Base-by-base conservation (phyloP, 2,888 invertebrate species). In the Papilio protenor region DNA sequence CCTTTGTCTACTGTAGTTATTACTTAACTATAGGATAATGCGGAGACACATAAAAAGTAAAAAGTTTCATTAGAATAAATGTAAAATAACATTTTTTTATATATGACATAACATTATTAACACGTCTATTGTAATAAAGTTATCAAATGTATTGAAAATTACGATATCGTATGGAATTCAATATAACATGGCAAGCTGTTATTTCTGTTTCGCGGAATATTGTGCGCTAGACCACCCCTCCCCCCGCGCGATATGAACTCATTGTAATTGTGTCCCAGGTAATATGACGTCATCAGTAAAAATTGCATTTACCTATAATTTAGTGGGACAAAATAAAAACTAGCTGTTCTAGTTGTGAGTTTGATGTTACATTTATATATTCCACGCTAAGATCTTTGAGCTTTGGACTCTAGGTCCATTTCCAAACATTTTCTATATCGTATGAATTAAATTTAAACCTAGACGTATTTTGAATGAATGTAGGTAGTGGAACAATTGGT, bases 401-500 rank as follows among this genome's bases (percentile, higher is more conserved):
- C 4, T 52, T 52, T 40, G 3, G 8, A 40, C 8, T 40, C 40
- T 40, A 40, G 8, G 40, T 40, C 40, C 33, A 33, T 4, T 40
- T 8, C 6, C 2, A 33, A n/a, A n/a, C n/a, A n/a, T 40, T 40
- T 49, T 14, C 14, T 49, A 49, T 14, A 14, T 49, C 47, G 2
- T 1, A 27, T 27, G 27, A 27, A 27, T 2, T 27, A 27, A n/a
- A n/a, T n/a, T n/a, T n/a, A n/a, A n/a, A 27, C 2, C 49, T 14
- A 55, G n/a, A 52, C 16, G n/a, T n/a, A 1, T 18, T 5, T 55
- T n/a, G 10, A 6, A 70, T 21, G 45, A 14, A 55, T 73, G 40
- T 52, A 59, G 73, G 57, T 18, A 57, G 21, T 59, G 47, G 23
- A n/a, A 27, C 59, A 81, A 79, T 79, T 69, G 57, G 79, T 79